phyloP scores from a whole-genome alignment of 2,888 invertebrate species.

The Xestia c-nigrum region DNA sequence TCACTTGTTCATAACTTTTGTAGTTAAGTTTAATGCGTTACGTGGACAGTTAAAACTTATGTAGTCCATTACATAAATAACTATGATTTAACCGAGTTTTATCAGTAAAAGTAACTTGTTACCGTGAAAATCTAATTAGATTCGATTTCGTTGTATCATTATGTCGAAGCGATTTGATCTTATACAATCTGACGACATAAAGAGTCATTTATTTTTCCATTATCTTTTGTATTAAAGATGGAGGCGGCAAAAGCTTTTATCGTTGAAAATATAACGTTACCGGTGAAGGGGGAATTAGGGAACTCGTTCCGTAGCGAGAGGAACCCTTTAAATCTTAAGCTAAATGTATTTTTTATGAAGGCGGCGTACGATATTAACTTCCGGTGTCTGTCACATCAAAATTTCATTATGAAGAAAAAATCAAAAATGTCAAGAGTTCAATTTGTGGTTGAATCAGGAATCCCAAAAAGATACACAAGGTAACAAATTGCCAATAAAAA shows the following conservation, averaged over 20 bases:
- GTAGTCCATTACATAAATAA: conserved; percentile 48
- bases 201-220: conserved; percentile 60
- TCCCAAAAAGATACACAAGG: conserved; percentile 87
- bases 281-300: conserved; percentile 44
- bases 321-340: conserved; percentile 36
- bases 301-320: conserved; percentile 36
- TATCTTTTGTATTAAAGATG: conserved; percentile 59
- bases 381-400: conserved; percentile 40
- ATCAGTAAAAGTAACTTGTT: conserved; percentile 48
- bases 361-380: conserved; percentile 48
- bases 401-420: conserved; percentile 64
- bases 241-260: conserved; percentile 56
- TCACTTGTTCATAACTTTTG: neutral
- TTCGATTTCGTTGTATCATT: conserved; percentile 54
- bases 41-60: conserved; percentile 4
- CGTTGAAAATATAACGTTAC: conserved; percentile 46
- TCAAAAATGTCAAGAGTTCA: conserved; percentile 76
- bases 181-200: conserved; percentile 46
- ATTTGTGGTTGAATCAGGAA: conserved; percentile 82
- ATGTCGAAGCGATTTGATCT: conserved; percentile 35
- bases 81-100: conserved; percentile 40
- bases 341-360: conserved; percentile 48
- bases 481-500: conserved; percentile 89
- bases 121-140: conserved; percentile 57
- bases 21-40: conserved; percentile 6